Conservation (phyloP, 2,113 vertebrate species). For the Uria lomvia region DNA sequence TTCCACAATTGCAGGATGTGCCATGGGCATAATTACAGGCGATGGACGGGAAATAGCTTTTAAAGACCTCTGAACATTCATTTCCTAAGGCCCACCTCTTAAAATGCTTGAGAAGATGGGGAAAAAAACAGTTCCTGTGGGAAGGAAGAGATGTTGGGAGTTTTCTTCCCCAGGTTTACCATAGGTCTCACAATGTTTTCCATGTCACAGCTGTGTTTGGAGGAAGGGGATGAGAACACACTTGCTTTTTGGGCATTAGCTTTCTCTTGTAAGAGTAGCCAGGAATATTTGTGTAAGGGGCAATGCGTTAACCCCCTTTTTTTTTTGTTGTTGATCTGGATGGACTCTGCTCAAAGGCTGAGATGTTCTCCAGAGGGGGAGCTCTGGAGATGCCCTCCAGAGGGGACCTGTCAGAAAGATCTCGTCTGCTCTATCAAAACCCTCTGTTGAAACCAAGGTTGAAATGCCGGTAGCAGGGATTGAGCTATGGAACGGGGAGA, state of each 20-base stretch:
- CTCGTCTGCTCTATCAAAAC: neutral
- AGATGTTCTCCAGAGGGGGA: neutral
- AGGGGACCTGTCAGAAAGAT: neutral
- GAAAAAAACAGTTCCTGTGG: neutral
- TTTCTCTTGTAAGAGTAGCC: neutral
- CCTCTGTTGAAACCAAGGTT: neutral
- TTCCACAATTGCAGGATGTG: neutral
- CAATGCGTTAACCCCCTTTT: fast-evolving
- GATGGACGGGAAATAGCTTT: neutral
- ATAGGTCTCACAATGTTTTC: neutral
- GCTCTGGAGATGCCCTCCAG: neutral
- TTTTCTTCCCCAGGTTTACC: neutral
- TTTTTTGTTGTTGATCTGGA: neutral
- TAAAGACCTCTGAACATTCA: neutral
- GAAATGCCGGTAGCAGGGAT: too few species aligned
- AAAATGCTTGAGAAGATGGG: neutral
- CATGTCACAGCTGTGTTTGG: neutral
- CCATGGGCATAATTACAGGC: fast-evolving
- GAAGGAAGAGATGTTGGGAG: neutral
- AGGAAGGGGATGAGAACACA: neutral
- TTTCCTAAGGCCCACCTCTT: neutral
- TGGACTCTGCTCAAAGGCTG: neutral
- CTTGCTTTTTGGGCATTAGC: neutral
- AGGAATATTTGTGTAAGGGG: neutral
- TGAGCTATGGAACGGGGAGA: fast-evolving